Percentiles rank a stretch among this genome's conserved stretches.
Evolutionary conservation across 2,888 invertebrate species (phyloP).

Genomic region (Callinectes sapidus): DNA sequence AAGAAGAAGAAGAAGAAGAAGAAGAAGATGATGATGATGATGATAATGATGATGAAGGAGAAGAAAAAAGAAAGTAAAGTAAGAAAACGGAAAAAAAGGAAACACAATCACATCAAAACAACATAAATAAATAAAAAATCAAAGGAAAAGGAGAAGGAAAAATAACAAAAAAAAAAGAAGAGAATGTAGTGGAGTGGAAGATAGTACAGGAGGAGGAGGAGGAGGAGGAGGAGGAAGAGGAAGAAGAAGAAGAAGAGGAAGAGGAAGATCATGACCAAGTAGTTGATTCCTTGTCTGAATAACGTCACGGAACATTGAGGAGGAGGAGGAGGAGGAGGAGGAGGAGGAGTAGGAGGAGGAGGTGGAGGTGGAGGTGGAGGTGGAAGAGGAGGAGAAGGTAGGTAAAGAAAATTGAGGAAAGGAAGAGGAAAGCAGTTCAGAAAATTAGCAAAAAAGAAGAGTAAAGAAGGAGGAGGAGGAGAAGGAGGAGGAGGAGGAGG

Average conservation of each 20-base stretch:
- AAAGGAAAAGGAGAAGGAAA: not conserved
- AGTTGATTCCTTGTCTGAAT: not conserved
- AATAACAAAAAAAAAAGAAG: no score
- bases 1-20: not conserved
- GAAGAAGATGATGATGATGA: not conserved
- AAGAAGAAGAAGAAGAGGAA: not conserved
- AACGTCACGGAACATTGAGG: not conserved
- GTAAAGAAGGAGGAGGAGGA: not conserved
- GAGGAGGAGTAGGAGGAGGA: not conserved
- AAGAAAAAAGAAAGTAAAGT: no score
- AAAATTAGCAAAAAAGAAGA: not conserved
- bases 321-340: not conserved
- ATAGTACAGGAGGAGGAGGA: not conserved
- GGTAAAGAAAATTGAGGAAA: not conserved
- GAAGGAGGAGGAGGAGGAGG: not conserved
- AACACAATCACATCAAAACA: not conserved
- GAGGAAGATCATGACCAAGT: not conserved
- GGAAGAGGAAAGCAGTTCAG: not conserved
- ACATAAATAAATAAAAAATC: not conserved
- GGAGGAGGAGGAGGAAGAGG: not conserved
- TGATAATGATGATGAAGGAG: not conserved
- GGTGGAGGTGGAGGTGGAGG: not conserved
- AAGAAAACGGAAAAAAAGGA: no score
- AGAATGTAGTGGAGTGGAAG: no score
- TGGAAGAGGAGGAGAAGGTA: not conserved